Evolutionary conservation across 2,888 invertebrate genomes (phyloP), one percentile per base, ranked within the genome.

Genomic region (Drosophila trichaetosa): DNA sequence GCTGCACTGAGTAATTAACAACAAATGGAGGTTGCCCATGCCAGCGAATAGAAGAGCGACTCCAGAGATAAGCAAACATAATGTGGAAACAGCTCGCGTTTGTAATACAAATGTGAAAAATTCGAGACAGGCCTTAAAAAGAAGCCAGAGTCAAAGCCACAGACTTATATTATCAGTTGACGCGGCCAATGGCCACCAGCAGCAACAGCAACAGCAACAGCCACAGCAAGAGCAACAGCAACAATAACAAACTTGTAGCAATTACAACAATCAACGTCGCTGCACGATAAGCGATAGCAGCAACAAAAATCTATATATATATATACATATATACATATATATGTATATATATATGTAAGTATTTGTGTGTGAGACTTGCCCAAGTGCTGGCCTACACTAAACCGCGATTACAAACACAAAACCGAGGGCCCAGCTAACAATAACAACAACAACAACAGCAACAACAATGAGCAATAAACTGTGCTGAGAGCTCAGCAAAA

Each of bases 241-340:
- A 48, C 52, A 53, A 27, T 49, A 53, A 46, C 31, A 69, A 57
- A 71, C 82, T 83, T 80, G 66, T 69, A 46, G 76, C 82, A 86
- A 82, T 83, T 76, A 82, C 82, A 82, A 83, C 83, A 86, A 82
- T 79, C 86, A 85, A 82, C 75, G 57, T 58, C 34, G 71, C 40
- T 33, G 65, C 67, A 67, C 74, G 82, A 79, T 82, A 82, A 79
- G 83, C 82, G 69, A 79, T 79, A 69, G 53, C 71, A 33, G 21
- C 51, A 67, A 48, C 72, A 59, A 52, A 66, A 77, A 65, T 49
- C 62, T 27, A 48, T 57, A 52, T 33, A 63, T 64, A 31, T 46
- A 59, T 52, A 31, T 46, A n/a, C n/a, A 4, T 27, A 27, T 31
- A 48, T 52, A 52, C 21, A 60, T 64, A 31, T 46, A 56, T 52